Evolutionary conservation across 2,113 vertebrate species (phyloP).

Genomic region (Ageneiosus marmoratus): DNA sequence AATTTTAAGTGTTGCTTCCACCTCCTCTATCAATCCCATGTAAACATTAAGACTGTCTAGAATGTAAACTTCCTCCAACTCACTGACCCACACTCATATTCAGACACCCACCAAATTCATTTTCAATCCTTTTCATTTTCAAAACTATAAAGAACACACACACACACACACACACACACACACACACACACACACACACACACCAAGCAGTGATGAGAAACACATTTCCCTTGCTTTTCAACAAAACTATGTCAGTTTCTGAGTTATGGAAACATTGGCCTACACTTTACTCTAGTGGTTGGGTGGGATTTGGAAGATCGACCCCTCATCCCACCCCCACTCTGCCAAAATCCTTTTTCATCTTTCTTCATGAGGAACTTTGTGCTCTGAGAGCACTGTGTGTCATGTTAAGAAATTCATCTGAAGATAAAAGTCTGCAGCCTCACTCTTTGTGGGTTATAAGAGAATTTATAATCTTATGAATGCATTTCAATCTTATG

Average conservation of each 20-base stretch:
- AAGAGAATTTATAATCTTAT: slow-evolving; percentile 63
- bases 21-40: slow-evolving; percentile 56
- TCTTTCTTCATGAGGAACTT: slow-evolving; percentile 24
- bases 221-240: slow-evolving; percentile 62
- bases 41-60: slow-evolving; percentile 57
- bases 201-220: slow-evolving; percentile 64
- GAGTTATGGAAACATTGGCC: slow-evolving; percentile 60
- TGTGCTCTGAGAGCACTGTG: slow-evolving; percentile 24
- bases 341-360: slow-evolving; percentile 33
- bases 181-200: slow-evolving; percentile 28
- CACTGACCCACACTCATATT: slow-evolving; percentile 51
- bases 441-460: slow-evolving; percentile 52
- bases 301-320: slow-evolving; percentile 65
- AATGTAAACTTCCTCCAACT: slow-evolving; percentile 67
- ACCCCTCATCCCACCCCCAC: slow-evolving; percentile 20
- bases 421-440: slow-evolving; percentile 64
- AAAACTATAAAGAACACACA: slow-evolving; percentile 40
- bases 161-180: background rate
- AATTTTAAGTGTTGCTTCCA: slow-evolving; percentile 49
- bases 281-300: slow-evolving; percentile 53
- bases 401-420: slow-evolving; percentile 58
- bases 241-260: slow-evolving; percentile 59
- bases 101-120: slow-evolving; percentile 51
- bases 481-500: slow-evolving; percentile 51
- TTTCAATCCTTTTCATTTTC: slow-evolving; percentile 51